Evolutionary conservation across 2,113 vertebrate genomes (phyloP), one percentile per base, ranked within the genome.

Genomic region (Lophochroa leadbeateri): DNA sequence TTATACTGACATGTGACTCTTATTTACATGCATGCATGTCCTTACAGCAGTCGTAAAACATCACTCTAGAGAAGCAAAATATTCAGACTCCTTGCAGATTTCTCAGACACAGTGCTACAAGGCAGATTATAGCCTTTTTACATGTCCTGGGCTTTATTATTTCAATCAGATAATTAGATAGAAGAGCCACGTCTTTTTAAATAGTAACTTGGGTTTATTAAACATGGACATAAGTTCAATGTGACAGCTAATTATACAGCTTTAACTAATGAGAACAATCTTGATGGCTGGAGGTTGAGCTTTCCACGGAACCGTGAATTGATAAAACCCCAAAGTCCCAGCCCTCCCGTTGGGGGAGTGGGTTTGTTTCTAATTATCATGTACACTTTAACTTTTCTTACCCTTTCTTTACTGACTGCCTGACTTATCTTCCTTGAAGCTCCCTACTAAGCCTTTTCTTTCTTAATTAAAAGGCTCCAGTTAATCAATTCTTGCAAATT

Each of bases 401-500:
- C 72, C 64, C 76, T 94, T 94, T 88, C 80, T 93, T 93, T 80
- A 52, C 88, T 92, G 90, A 39, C 80, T 94, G 91, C 52, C 69
- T 93, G 86, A 72, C 80, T 93, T 93, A 93, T 84, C 88, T 94
- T 88, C 52, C 88, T 94, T 69, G 90, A 94, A 97, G 80, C 65
- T 91, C 58, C 58, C 35, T 63, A 63, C 43, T 95, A 95, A 95
- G 94, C 64, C 78, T 96, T 94, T 96, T 91, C 75, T 82, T 92
- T 80, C 91, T 86, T 95, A 97, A 96, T 97, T 97, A 95, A 95
- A 89, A 96, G 65, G 35, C 82, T 90, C 50, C 65, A 68, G 47
- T 93, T 96, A 97, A 97, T 95, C 75, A 94, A 81, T 95, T 90
- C 75, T 68, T 94, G 52, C 65, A 93, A 97, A 97, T 97, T 94